These are phyloP conservation scores for Cephonodes hylas DNA, from an alignment of 2,888 invertebrate genomes.

Conservation along the genomic window DNA sequence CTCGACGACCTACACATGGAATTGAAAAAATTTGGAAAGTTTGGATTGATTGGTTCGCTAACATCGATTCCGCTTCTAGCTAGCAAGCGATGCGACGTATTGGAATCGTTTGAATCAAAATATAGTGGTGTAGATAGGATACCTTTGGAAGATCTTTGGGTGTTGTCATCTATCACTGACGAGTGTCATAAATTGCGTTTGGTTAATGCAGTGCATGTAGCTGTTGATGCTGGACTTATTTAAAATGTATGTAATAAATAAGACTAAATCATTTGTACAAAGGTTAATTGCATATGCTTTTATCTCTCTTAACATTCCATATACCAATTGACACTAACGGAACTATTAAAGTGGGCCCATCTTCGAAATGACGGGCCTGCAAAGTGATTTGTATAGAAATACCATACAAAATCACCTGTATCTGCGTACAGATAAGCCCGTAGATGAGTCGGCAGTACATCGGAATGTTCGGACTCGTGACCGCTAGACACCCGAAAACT, in stretches of 20 bases:
- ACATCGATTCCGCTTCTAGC: slow-evolving; percentile 46
- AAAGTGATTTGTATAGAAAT: slow-evolving; percentile 55
- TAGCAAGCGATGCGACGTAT: slow-evolving; percentile 42
- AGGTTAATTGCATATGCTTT: slow-evolving; percentile 16
- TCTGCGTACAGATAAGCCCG: slow-evolving; percentile 49
- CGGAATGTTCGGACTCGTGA: slow-evolving; percentile 66
- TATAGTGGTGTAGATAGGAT: slow-evolving; percentile 37
- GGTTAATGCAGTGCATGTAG: slow-evolving; percentile 43
- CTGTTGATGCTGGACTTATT: slow-evolving; percentile 49
- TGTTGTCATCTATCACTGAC: slow-evolving; percentile 38
- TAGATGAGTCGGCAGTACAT: slow-evolving; percentile 63
- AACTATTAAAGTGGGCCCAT: slow-evolving; percentile 36
- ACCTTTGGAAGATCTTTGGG: slow-evolving; percentile 50
- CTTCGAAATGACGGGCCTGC: slow-evolving; percentile 33
- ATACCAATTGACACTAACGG: slow-evolving; percentile 31
- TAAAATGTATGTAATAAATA: slow-evolving; percentile 23
- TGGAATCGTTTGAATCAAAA: slow-evolving; percentile 32
- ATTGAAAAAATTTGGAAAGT: slow-evolving; percentile 46
- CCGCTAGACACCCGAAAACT: slow-evolving; percentile 60
- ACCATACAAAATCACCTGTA: slow-evolving; percentile 60
- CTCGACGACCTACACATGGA: slow-evolving; percentile 41
- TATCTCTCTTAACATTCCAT: slow-evolving; percentile 25
- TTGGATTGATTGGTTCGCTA: slow-evolving; percentile 41
- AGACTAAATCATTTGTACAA: slow-evolving; percentile 10
- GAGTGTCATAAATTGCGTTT: slow-evolving; percentile 41